Percentiles rank a stretch among this genome's conserved stretches.
These are phyloP conservation scores for Motacilla alba DNA, from an alignment of 2,113 vertebrate genomes.

Conservation along the genomic window DNA sequence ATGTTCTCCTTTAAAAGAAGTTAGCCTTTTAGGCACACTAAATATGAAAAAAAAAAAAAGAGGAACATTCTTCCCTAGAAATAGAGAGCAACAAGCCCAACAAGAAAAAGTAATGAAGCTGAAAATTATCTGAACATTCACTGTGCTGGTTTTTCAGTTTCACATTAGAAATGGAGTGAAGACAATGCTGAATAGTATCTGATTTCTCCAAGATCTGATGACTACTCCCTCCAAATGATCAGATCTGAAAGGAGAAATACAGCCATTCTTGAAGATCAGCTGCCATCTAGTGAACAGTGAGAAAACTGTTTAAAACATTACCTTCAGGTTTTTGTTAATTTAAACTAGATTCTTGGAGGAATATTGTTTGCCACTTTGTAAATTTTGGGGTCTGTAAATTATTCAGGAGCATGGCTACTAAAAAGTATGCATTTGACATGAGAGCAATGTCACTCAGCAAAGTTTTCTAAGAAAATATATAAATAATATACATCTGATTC, in stretches of 20 bases:
- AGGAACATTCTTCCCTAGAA: neutral
- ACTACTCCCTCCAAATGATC: neutral
- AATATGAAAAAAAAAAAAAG: neutral
- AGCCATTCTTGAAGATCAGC: constrained; percentile 54
- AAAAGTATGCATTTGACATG: neutral
- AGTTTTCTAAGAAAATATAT: neutral
- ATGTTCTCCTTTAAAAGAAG: neutral
- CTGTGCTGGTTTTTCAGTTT: neutral
- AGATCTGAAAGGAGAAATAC: neutral
- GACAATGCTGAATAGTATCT: neutral
- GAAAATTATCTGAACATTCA: constrained; percentile 26
- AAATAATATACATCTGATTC: neutral
- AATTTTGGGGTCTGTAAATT: neutral
- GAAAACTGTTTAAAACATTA: neutral
- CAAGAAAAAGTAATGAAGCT: neutral
- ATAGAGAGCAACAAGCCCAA: neutral
- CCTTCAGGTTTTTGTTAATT: neutral
- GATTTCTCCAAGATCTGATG: neutral
- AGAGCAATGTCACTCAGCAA: neutral
- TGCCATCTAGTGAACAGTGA: constrained; percentile 69
- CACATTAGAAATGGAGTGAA: neutral
- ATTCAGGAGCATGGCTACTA: neutral
- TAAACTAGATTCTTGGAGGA: neutral
- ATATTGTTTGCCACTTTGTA: neutral
- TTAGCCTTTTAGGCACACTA: neutral